Evolutionary conservation across 1,140 invertebrate species (phyloP).

Genomic region (Lasaia peninsularis): DNA sequence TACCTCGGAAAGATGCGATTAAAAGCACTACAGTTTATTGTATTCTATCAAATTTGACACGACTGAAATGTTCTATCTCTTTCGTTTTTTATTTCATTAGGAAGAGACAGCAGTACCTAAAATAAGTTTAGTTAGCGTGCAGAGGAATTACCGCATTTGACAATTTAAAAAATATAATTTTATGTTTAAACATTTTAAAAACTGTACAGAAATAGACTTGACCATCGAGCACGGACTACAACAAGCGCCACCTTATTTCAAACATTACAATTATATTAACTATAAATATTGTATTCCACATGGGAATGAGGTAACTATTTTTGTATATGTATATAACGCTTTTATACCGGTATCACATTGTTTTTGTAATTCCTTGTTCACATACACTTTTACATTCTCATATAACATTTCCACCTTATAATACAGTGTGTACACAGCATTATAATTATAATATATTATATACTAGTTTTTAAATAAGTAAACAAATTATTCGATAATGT

Average conservation of each 20-base stretch:
- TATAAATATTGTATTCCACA: slow-evolving; percentile 24
- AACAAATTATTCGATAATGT: background rate
- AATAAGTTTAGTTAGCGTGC: no score
- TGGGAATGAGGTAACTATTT: slow-evolving; percentile 51
- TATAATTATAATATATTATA: background rate
- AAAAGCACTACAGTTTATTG: no score
- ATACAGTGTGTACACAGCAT: slow-evolving; percentile 1
- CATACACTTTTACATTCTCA: background rate
- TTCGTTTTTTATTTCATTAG: no score
- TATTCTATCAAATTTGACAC: no score
- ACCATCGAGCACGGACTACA: slow-evolving; percentile 8
- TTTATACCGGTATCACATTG: slow-evolving; percentile 49
- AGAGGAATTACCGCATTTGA: no score
- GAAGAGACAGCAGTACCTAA: no score
- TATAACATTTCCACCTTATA: slow-evolving; percentile 7
- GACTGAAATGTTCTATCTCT: no score
- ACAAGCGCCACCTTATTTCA: slow-evolving; percentile 14
- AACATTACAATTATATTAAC: slow-evolving; percentile 16
- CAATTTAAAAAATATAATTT: background rate
- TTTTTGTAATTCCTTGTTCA: slow-evolving; percentile 11
- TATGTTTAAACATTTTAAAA: background rate
- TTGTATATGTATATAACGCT: slow-evolving; percentile 35
- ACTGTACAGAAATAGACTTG: slow-evolving; percentile 2
- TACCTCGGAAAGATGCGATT: no score
- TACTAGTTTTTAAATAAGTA: background rate